A percentile compares a stretch with the other conserved stretches of the same genome.
These are phyloP conservation scores for Pardalotus punctatus DNA, from an alignment of 2,113 vertebrate genomes.

Conservation along the genomic window DNA sequence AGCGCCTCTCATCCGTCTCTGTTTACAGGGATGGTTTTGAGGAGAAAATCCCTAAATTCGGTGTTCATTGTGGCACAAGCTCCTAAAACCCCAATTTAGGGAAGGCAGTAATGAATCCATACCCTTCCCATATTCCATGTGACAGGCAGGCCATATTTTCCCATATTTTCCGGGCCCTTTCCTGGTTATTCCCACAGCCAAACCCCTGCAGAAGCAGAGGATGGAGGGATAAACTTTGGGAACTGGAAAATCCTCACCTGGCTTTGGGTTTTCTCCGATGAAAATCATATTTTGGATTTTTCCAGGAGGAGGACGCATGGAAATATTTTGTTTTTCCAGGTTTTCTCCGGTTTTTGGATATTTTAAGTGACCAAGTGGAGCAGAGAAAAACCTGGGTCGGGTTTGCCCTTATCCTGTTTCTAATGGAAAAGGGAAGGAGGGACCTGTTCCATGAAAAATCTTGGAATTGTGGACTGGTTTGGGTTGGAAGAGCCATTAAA, in stretches of 20 bases:
- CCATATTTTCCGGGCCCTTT: background rate
- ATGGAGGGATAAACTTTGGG: background rate
- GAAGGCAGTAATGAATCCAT: background rate
- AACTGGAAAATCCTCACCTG: background rate
- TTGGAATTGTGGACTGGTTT: background rate
- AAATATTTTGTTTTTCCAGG: background rate
- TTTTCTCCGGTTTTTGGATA: background rate
- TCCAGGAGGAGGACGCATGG: too few relatives aligned
- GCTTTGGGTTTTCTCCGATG: background rate
- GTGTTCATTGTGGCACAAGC: background rate
- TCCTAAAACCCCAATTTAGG: background rate
- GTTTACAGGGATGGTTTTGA: background rate
- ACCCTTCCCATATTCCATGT: accelerated
- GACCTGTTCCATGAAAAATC: background rate
- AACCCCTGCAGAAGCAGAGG: background rate
- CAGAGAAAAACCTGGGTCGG: background rate
- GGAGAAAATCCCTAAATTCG: background rate
- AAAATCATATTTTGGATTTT: background rate
- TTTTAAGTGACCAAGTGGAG: background rate
- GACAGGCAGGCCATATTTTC: accelerated
- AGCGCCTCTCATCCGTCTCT: background rate
- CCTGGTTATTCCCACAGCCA: background rate
- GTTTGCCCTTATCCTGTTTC: background rate
- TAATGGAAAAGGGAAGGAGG: background rate
- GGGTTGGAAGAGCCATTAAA: background rate